These are phyloP conservation scores for Paramisgurnus dabryanus DNA, from an alignment of 2,113 vertebrate species.

Conservation along the genomic window DNA sequence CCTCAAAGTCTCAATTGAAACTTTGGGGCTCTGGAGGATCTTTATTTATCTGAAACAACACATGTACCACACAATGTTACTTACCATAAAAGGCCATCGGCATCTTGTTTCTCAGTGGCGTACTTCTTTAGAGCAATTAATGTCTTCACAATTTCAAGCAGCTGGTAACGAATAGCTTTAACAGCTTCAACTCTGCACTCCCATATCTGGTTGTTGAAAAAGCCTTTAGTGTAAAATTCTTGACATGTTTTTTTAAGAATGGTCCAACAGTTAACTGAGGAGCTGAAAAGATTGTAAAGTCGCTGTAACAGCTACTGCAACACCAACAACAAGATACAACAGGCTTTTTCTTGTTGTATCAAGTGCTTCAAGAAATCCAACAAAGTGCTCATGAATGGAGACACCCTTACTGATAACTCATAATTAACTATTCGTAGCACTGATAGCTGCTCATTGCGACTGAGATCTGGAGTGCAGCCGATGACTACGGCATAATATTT, in stretches of 20 bases:
- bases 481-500: no score
- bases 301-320: constrained; percentile 28
- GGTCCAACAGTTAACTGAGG: neutral
- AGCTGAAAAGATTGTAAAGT: constrained; percentile 26
- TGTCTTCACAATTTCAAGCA: constrained; percentile 28
- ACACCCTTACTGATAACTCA: no score
- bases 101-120: neutral
- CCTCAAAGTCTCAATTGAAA: constrained; percentile 5
- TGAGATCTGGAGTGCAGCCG: no score
- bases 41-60: neutral
- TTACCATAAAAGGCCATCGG: no score
- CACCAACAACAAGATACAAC: neutral
- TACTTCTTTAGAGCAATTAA: constrained; percentile 21
- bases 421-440: no score
- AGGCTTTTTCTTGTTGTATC: no score
- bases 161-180: constrained; percentile 37
- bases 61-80: no score
- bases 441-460: no score
- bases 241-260: constrained; percentile 19
- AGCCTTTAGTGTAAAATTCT: constrained; percentile 27
- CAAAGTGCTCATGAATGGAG: no score
- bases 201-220: neutral
- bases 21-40: constrained; percentile 25
- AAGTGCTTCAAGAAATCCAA: no score
- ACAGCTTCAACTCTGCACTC: constrained; percentile 30